Evolutionary conservation across 2,888 invertebrate species (phyloP).

Genomic region (Eupithecia inturbata): DNA sequence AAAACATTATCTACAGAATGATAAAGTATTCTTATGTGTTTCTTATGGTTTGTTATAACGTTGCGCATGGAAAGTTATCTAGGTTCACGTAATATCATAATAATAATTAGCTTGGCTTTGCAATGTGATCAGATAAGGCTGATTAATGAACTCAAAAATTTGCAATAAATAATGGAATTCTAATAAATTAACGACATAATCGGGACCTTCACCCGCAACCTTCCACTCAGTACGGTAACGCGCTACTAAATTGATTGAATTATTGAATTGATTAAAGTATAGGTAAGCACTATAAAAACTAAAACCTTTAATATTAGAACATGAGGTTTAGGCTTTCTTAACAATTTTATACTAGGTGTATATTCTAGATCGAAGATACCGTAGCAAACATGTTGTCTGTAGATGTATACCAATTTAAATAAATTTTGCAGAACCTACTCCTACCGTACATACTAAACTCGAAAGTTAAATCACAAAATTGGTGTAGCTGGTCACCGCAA

Average conservation of each 20-base stretch:
- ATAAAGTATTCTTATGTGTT: not conserved
- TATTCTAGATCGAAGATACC: not conserved
- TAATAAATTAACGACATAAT: too few relatives aligned
- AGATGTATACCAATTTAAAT: not conserved
- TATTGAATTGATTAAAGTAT: too few relatives aligned
- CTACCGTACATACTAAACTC: not conserved
- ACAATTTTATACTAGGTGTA: not conserved
- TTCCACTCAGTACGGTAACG: too few relatives aligned
- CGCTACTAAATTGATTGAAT: too few relatives aligned
- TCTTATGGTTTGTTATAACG: not conserved
- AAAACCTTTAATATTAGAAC: not conserved
- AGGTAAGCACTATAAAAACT: not conserved
- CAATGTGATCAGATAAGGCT: not conserved
- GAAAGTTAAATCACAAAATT: not conserved
- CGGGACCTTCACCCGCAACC: too few relatives aligned
- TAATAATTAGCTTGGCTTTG: constrained; percentile 5
- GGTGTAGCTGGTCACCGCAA: not conserved
- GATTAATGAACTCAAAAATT: too few relatives aligned
- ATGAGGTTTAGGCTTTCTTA: not conserved
- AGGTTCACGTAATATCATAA: constrained; percentile 28
- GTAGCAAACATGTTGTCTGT: not conserved
- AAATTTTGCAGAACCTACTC: not conserved
- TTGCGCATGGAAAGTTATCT: constrained; percentile 28
- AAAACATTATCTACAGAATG: not conserved
- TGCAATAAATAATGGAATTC: too few relatives aligned